Evolutionary conservation across 2,797 vertebrate species (phyloP), one percentile per base, ranked within the genome.

Genomic region (Semotilus atromaculatus): DNA sequence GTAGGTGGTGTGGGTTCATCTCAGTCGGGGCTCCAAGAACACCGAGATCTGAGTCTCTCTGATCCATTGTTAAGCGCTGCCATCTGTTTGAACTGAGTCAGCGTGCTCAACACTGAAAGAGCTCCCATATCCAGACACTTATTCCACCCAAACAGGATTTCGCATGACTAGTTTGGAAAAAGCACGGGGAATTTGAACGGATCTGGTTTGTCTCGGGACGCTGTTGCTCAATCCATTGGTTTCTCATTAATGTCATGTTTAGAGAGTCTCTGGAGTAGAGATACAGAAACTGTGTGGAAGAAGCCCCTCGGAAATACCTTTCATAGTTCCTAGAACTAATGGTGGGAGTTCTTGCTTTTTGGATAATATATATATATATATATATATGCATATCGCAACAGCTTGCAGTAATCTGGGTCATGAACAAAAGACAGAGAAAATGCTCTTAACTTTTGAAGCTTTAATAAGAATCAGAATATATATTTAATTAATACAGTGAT

Each of bases 201-300:
- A 92, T 93, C 92, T 93, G 93, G 92, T 91, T 93, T 91, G 91
- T 89, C 93, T 94, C 92, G 89, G 90, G 16, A 84, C 81, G 89
- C 90, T 93, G 91, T 86, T 89, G 93, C 90, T 90, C 91, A 95
- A 93, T 91, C 91, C 87, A 87, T 75, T 88, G 90, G 92, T 93
- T 94, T 93, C 66, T 89, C 75, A 75, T 85, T 76, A 88, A 72
- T 80, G 76, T 68, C 62, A 71, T 66, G 82, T 48, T 71, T 51
- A 29, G 81, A 62, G 55, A 77, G 76, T 45, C 51, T 78, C 71
- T 78, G 23, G 64, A 71, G 66, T 26, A 16, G 40, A 45, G 68
- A 51, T 64, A 58, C 78, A 82, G 81, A 26, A 87, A 86, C 48
- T 76, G 76, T 58, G 72, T 66, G 43, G 66, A n/a, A n/a, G n/a